Conservation (phyloP, 2,113 vertebrate species). For the Pollimyrus isidori region DNA sequence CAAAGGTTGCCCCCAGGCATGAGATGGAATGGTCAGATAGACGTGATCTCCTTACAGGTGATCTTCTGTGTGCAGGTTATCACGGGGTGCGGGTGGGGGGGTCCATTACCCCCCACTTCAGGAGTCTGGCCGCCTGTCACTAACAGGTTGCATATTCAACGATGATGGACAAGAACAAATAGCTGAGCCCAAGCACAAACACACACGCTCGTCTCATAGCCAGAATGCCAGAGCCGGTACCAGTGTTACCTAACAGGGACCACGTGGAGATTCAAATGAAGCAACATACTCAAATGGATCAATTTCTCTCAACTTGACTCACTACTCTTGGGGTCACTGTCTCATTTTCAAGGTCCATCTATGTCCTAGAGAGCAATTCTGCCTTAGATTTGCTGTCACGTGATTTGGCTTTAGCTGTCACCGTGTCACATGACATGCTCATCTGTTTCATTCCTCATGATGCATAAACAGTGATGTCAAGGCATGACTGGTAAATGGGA, state of each 20-base stretch:
- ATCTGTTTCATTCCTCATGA: neutral
- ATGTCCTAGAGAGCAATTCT: neutral
- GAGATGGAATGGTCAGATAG: constrained; percentile 39
- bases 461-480: neutral
- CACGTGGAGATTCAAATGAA: neutral
- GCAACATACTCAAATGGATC: neutral
- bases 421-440: neutral
- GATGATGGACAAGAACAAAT: constrained; percentile 24
- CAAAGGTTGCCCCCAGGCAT: constrained; percentile 47
- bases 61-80: constrained; percentile 44
- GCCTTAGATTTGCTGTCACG: neutral
- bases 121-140: neutral
- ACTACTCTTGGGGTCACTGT: neutral
- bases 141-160: neutral
- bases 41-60: constrained; percentile 42
- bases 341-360: neutral
- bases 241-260: neutral
- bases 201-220: neutral
- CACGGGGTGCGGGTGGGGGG: constrained; percentile 29
- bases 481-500: neutral
- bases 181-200: neutral
- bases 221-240: neutral
- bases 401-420: neutral
- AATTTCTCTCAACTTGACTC: neutral
- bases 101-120: neutral